Percentiles rank a stretch among this genome's conserved stretches.
These are phyloP conservation scores for Trachelus tabidus DNA, from an alignment of 2,888 invertebrate genomes.

Conservation along the genomic window DNA sequence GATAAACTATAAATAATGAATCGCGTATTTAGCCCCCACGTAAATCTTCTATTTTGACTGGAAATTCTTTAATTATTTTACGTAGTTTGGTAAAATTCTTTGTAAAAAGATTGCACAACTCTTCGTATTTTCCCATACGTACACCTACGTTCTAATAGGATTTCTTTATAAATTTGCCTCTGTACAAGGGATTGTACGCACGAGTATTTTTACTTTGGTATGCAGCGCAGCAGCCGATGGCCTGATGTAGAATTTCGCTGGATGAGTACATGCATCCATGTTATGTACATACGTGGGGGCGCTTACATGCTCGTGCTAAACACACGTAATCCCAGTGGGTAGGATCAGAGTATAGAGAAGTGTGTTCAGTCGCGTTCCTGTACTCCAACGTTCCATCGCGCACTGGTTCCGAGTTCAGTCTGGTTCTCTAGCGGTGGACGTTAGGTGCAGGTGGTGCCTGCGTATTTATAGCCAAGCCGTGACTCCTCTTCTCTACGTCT, in stretches of 20 bases:
- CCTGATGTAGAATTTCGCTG: background rate
- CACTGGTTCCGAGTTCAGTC: slow-evolving; percentile 41
- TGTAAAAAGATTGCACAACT: background rate
- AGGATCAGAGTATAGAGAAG: background rate
- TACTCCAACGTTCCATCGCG: slow-evolving; percentile 10
- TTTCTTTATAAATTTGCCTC: background rate
- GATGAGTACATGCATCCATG: background rate
- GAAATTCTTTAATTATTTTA: background rate
- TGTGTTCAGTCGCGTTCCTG: background rate
- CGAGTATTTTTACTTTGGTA: background rate
- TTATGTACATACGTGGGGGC: background rate
- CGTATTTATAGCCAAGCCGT: slow-evolving; percentile 60
- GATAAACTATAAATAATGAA: background rate
- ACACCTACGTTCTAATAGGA: background rate
- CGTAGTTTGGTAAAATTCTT: background rate
- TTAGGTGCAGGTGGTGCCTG: slow-evolving; percentile 57
- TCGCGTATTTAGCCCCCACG: background rate
- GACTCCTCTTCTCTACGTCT: slow-evolving; percentile 53
- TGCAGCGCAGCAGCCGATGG: background rate
- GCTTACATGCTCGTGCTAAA: background rate
- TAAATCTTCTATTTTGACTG: background rate
- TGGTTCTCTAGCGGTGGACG: slow-evolving; percentile 52
- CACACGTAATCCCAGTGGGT: slow-evolving; percentile 4
- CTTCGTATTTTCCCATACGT: background rate
- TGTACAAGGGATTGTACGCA: background rate